Conservation (phyloP, 2,888 invertebrate species). For the Brenthis hecate region DNA sequence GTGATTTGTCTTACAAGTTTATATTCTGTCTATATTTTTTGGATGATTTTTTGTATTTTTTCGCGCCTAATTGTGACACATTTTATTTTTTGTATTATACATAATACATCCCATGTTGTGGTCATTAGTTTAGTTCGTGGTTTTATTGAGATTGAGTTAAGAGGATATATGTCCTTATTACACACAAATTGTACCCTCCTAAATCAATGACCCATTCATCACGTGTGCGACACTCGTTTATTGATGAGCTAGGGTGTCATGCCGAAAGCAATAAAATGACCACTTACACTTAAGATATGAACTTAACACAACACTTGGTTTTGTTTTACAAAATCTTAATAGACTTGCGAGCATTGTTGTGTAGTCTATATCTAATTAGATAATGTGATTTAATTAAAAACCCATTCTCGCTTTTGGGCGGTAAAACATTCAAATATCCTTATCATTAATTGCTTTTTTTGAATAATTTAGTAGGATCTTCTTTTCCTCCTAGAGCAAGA, state of each 20-base stretch:
- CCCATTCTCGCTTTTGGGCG: conserved; percentile 61
- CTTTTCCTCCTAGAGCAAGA: conserved; percentile 46
- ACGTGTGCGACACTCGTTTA: conserved; percentile 63
- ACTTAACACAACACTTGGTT: conserved; percentile 16
- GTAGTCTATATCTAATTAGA: conserved; percentile 70
- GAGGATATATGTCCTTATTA: conserved; percentile 59
- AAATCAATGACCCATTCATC: conserved; percentile 76
- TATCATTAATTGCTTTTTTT: conserved; percentile 55
- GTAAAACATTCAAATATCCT: conserved; percentile 57
- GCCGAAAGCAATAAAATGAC: conserved; percentile 44
- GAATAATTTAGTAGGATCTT: conserved; percentile 46
- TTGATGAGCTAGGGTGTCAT: conserved; percentile 49
- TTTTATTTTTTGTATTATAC: conserved; percentile 36
- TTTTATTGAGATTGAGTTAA: conserved; percentile 63
- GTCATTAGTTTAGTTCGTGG: conserved; percentile 52
- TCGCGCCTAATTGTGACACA: conserved; percentile 65
- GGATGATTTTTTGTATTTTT: conserved; percentile 57
- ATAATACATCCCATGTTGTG: conserved; percentile 24
- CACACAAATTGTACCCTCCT: conserved; percentile 68
- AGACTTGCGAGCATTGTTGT: conserved; percentile 67
- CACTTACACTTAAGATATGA: conserved; percentile 45
- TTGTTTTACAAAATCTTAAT: conserved; percentile 26
- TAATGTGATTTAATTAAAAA: conserved; percentile 48
- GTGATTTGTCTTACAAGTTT: conserved; percentile 76
- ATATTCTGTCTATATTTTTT: conserved; percentile 68